Percentiles rank a stretch among this genome's conserved stretches.
Evolutionary conservation across 2,113 vertebrate species (phyloP).

Genomic region (Cochlearius cochlearius): DNA sequence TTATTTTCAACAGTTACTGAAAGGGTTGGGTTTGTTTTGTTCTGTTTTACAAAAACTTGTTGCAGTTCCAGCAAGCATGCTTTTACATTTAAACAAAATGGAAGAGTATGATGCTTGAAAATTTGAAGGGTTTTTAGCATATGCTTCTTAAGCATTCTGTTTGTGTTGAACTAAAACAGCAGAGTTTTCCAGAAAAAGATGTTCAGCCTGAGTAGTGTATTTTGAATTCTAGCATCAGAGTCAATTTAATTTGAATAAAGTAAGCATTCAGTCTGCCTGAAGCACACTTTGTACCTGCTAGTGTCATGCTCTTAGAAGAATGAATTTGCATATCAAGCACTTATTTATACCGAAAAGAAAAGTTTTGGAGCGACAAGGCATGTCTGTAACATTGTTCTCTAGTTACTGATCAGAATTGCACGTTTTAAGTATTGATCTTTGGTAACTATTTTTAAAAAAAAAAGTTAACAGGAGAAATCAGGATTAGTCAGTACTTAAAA

Average conservation of each 20-base stretch:
- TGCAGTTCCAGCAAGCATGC: neutral
- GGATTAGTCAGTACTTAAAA: neutral
- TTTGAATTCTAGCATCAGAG: conserved; percentile 31
- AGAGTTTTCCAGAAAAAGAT: neutral
- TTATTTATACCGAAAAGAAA: neutral
- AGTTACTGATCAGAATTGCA: neutral
- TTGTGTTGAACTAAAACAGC: conserved; percentile 1
- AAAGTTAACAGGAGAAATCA: neutral
- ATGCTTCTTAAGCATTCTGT: conserved; percentile 39
- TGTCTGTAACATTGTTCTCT: neutral
- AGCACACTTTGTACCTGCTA: conserved; percentile 35
- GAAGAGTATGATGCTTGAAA: neutral
- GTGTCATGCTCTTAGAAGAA: neutral
- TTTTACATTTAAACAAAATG: neutral
- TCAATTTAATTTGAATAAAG: conserved; percentile 20
- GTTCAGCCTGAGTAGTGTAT: neutral
- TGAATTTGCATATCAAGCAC: neutral
- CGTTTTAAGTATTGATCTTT: neutral
- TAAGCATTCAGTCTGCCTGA: conserved; percentile 36
- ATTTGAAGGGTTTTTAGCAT: neutral
- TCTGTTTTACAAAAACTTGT: neutral
- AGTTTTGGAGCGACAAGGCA: neutral
- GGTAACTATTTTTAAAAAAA: neutral
- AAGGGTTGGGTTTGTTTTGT: neutral
- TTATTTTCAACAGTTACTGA: neutral